Evolutionary conservation across 2,888 invertebrate genomes (phyloP), one percentile per base, ranked within the genome.

Genomic region (Physocephala rufipes): DNA sequence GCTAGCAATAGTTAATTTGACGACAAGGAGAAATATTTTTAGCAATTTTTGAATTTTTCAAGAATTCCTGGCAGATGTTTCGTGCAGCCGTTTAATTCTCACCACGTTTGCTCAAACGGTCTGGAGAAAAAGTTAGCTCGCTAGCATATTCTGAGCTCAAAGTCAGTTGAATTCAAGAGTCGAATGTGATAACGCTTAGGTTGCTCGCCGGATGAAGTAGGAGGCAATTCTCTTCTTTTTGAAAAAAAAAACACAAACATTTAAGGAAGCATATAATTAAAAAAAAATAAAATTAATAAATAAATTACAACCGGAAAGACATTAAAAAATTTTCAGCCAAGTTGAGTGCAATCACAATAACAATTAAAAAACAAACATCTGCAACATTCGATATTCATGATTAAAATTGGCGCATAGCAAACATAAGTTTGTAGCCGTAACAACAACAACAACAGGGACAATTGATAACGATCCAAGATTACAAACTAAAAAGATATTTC

Each of bases 361-460:
- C 70, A 71, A 62, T 24, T 73, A 49, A 51, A 62, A 15, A 68
- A 30, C 61, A 36, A 74, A 36, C 9, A 36, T 36, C 43, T n/a
- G 67, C 76, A 79, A 81, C 81, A 82, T 81, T 82, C 82, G 79
- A 82, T 82, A 81, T 71, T 71, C 71, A 45, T 30, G 16, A 24
- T 43, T 45, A 43, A 81, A 82, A 82, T 77, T 79, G 82, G 82
- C 76, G 75, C 81, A 78, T 72, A 80, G 76, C 76, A 74, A 75
- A 76, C 74, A 76, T 74, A 74, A 47, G 9, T 53, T 63, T 9
- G 26, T n/a, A 63, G 65, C 67, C 43, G 74, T 70, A 72, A 55
- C 67, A 77, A 19, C 59, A 7, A 55, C 62, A 67, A 67, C 9
- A 13, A 55, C 26, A 45, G 53, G 63, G 15, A 71, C 53, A 36